Evolutionary conservation across 2,113 vertebrate species (phyloP), one percentile per base, ranked within the genome.

Genomic region (Epinephelus fuscoguttatus): DNA sequence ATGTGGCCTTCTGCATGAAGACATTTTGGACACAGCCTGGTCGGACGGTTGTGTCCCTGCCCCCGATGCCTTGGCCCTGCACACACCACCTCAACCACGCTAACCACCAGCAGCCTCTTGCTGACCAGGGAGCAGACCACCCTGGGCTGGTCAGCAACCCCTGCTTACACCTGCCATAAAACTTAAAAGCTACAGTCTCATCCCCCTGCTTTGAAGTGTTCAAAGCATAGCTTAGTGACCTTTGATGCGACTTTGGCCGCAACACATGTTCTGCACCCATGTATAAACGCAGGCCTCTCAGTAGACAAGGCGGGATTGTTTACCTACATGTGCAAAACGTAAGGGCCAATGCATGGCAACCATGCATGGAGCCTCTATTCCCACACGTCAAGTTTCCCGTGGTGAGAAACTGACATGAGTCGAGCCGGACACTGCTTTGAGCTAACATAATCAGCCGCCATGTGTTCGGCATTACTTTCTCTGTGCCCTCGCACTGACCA

Each of bases 101-200:
- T 87, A 86, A 89, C 78, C 90, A 90, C 85, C 88, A 89, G 88
- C 88, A 93, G 83, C 89, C 83, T 87, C 82, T 71, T 74, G 89
- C 90, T 88, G 94, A 93, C 95, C 93, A 91, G 86, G 93, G 94
- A 86, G 93, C 91, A 95, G 96, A 96, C 96, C 96, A 97, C 96
- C 96, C 95, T 94, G 93, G 92, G 95, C 88, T 96, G 97, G 97
- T 96, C 96, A 96, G 96, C 96, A 96, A 96, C 95, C 96, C 97
- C 96, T 95, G 93, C 95, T 96, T 96, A 95, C 96, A 97, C 97
- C 97, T 99, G 97, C 96, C 94, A 94, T 98, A 97, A 98, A 98
- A 98, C 96, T 97, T 98, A 96, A 97, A 97, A 96, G 93, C 96
- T 96, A 96, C 93, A 93, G 94, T 96, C 95, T 95, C 92, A 92